Conservation (phyloP, 1,140 invertebrate species). For the Dinoponera quadriceps region DNA sequence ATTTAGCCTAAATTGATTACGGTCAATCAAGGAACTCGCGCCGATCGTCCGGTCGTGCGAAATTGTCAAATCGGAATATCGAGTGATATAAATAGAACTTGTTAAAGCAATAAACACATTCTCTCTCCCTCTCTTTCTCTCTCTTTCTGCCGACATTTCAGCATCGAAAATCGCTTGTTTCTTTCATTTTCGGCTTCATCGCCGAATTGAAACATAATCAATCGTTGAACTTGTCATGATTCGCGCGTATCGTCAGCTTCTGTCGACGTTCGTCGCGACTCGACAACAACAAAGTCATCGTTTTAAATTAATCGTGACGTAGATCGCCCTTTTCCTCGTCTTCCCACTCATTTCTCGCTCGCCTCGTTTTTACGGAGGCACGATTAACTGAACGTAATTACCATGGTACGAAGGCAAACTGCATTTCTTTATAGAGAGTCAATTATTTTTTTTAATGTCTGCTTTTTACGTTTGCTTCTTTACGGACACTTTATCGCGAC, state of each 20-base stretch:
- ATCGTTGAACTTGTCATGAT: no score
- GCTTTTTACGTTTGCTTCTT: slow-evolving; percentile 12
- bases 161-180: no score
- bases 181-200: no score
- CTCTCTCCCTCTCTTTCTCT: no score
- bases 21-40: slow-evolving; percentile 32
- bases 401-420: not conserved
- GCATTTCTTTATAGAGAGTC: not conserved
- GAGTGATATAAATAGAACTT: not conserved
- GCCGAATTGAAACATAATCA: no score
- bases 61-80: slow-evolving; percentile 35
- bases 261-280: not conserved
- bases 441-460: slow-evolving; percentile 23
- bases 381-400: slow-evolving; percentile 37
- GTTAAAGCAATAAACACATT: not conserved
- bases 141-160: no score
- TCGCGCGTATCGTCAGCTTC: no score
- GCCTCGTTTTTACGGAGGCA: not conserved
- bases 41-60: slow-evolving; percentile 6
- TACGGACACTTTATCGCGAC: not conserved
- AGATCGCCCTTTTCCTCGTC: not conserved
- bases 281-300: slow-evolving; percentile 6
- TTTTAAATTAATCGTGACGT: slow-evolving; percentile 12
- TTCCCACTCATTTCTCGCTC: not conserved
- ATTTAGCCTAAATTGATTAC: slow-evolving; percentile 40